phyloP scores from a whole-genome alignment of 2,888 invertebrate species.

The Muschampia plurimacula region DNA sequence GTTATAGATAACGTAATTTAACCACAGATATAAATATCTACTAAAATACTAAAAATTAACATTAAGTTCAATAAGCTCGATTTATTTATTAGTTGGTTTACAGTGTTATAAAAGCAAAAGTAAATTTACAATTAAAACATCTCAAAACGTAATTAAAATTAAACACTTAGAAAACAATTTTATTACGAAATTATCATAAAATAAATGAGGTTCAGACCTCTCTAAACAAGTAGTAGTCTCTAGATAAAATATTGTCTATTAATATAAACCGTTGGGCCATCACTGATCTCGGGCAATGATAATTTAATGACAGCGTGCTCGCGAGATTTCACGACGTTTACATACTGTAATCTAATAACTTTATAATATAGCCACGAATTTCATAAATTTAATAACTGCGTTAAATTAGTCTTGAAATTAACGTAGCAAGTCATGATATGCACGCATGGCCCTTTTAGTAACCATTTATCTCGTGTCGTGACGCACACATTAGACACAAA shows the following conservation, averaged over 20 bases:
- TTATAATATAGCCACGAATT: constrained; percentile 49
- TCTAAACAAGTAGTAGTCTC: constrained; percentile 12
- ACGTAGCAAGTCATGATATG: constrained; percentile 21
- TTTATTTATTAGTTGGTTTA: no score
- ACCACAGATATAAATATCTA: no score
- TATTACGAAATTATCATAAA: constrained; percentile 17
- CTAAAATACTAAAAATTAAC: no score
- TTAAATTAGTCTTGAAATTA: constrained; percentile 45
- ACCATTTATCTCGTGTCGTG: constrained; percentile 5
- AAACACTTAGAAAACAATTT: background rate
- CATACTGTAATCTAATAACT: constrained; percentile 50
- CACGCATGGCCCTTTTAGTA: constrained; percentile 3
- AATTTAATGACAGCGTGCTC: constrained; percentile 50
- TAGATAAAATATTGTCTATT: constrained; percentile 37
- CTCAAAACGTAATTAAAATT: background rate
- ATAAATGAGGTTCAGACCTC: constrained; percentile 10
- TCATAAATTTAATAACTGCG: constrained; percentile 37
- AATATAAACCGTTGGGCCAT: constrained; percentile 41
- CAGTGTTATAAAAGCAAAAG: background rate
- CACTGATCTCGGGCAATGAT: constrained; percentile 45
- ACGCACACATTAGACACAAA: background rate
- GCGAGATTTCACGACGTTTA: constrained; percentile 55
- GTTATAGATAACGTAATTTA: no score
- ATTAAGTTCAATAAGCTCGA: no score
- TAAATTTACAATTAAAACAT: background rate